Evolutionary conservation across 2,113 vertebrate species (phyloP).

Genomic region (Vanacampus margaritifer): DNA sequence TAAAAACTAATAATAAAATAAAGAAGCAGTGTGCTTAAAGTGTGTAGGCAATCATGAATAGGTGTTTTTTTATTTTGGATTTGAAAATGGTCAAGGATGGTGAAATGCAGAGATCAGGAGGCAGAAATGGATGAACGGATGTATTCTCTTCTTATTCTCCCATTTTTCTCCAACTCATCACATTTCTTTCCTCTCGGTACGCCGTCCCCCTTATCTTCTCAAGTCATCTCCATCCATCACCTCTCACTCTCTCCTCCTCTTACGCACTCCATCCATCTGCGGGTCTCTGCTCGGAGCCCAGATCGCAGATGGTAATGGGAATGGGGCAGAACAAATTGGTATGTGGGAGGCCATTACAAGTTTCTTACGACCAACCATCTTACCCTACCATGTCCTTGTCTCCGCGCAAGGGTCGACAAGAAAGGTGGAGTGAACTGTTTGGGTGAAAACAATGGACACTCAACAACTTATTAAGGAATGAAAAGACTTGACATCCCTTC

Average conservation of each 20-base stretch:
- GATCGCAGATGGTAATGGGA: slow-evolving; percentile 50
- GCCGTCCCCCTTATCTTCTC: slow-evolving; percentile 3
- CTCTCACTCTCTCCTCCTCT: slow-evolving; percentile 24
- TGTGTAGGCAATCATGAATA: too few species aligned
- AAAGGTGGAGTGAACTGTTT: too few species aligned
- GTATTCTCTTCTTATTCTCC: slow-evolving; percentile 9
- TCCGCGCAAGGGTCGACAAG: slow-evolving; percentile 15
- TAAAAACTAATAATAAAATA: too few species aligned
- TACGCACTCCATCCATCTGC: slow-evolving; percentile 51
- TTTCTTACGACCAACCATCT: slow-evolving; percentile 18
- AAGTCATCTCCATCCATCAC: slow-evolving; percentile 34
- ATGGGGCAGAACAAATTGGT: slow-evolving; percentile 47
- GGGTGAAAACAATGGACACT: too few species aligned
- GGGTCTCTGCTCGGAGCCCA: slow-evolving; percentile 38
- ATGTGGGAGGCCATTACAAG: slow-evolving; percentile 28
- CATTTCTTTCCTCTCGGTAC: not conserved
- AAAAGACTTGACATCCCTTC: too few species aligned
- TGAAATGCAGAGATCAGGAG: too few species aligned
- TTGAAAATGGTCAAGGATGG: too few species aligned
- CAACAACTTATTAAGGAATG: too few species aligned
- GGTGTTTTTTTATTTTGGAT: too few species aligned
- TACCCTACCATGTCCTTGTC: slow-evolving; percentile 25
- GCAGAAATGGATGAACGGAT: not conserved
- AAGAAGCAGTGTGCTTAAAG: too few species aligned
- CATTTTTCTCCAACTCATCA: not conserved